Evolutionary conservation across 2,113 vertebrate species (phyloP).

Genomic region (Spea multiplicata): DNA sequence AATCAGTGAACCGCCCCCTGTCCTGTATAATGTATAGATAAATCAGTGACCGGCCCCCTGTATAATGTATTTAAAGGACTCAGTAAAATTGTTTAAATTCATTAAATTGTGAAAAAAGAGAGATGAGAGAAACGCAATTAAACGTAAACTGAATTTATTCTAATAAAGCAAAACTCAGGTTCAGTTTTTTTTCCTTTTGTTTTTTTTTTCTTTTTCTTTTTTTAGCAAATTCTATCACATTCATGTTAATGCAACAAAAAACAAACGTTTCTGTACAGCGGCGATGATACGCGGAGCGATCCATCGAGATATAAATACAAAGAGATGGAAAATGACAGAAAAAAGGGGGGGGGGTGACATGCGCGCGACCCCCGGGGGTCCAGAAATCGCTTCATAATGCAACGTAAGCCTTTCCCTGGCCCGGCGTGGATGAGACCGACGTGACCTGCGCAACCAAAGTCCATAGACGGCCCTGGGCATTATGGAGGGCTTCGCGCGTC

Average conservation of each 20-base stretch:
- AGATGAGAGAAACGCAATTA: constrained; percentile 20
- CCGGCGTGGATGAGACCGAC: neutral
- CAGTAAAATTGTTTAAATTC: too few species aligned
- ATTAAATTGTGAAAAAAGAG: too few species aligned
- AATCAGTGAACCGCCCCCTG: too few species aligned
- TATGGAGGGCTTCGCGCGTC: too few species aligned
- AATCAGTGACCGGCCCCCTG: too few species aligned
- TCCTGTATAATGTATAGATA: too few species aligned
- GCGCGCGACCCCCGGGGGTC: constrained; percentile 73
- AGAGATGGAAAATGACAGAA: constrained; percentile 81
- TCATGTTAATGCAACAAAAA: constrained; percentile 81
- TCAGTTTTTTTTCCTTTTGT: constrained; percentile 58
- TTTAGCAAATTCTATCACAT: constrained; percentile 94
- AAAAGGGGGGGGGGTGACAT: constrained; percentile 70
- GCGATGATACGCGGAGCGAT: constrained; percentile 81
- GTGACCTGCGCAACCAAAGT: neutral
- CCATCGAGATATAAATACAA: constrained; percentile 92
- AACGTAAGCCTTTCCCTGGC: constrained; percentile 14
- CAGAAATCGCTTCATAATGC: constrained; percentile 61
- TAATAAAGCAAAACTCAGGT: constrained; percentile 81
- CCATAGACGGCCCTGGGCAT: neutral
- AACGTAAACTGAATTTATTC: constrained; percentile 70
- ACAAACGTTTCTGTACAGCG: constrained; percentile 82
- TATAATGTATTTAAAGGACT: too few species aligned
- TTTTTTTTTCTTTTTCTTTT: constrained; percentile 52